Evolutionary conservation across 2,888 invertebrate species (phyloP).

Genomic region (Acronicta alni): DNA sequence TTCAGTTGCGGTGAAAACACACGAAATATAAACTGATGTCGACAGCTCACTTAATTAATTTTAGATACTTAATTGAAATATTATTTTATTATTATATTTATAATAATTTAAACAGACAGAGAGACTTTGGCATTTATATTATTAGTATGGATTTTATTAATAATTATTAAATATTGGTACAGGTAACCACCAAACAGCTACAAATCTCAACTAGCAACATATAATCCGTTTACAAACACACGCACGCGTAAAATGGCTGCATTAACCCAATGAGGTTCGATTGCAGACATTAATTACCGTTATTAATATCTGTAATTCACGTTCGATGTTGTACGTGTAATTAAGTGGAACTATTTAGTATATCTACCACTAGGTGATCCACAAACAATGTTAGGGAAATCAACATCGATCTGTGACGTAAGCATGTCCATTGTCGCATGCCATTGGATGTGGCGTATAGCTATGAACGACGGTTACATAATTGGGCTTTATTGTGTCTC

Average conservation of each 20-base stretch:
- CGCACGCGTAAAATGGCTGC: constrained; percentile 44
- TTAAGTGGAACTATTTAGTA: constrained; percentile 53
- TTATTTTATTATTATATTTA: too few relatives aligned
- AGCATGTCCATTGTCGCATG: constrained; percentile 54
- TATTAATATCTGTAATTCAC: constrained; percentile 66
- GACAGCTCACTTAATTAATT: too few relatives aligned
- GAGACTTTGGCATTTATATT: too few relatives aligned
- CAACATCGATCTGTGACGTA: constrained; percentile 56
- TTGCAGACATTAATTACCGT: constrained; percentile 71
- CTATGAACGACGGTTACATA: constrained; percentile 30
- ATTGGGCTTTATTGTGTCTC: constrained; percentile 18
- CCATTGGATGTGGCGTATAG: constrained; percentile 27
- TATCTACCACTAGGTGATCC: constrained; percentile 57
- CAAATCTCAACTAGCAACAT: constrained; percentile 19
- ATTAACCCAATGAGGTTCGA: constrained; percentile 59
- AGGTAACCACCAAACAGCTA: constrained; percentile 2
- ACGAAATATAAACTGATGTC: too few relatives aligned
- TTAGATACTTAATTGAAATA: too few relatives aligned
- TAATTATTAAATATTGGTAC: background rate
- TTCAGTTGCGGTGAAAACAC: too few relatives aligned
- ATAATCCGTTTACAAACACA: constrained; percentile 46
- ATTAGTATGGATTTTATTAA: background rate
- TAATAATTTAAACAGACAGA: too few relatives aligned
- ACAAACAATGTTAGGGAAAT: constrained; percentile 69
- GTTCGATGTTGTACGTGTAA: constrained; percentile 64